Evolutionary conservation across 2,113 vertebrate species (phyloP).

Genomic region (Lagenorhynchus albirostris): DNA sequence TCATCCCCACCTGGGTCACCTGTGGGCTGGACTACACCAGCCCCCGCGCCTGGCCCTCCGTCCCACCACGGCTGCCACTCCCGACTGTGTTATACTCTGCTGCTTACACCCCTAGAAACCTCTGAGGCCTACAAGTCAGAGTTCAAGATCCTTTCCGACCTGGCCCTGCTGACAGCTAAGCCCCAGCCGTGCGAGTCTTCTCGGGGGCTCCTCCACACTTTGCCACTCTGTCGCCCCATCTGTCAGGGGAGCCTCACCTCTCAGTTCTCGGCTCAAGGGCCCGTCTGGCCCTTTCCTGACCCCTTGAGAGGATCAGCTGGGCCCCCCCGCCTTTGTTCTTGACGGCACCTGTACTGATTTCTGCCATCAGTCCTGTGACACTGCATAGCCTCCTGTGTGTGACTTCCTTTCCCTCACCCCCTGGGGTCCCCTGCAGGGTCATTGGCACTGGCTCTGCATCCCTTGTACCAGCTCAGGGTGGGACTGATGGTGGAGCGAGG

Average conservation of each 20-base stretch:
- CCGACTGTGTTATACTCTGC: not conserved
- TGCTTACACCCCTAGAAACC: not conserved
- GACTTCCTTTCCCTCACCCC: no score
- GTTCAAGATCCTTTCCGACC: not conserved
- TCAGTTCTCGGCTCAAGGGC: not conserved
- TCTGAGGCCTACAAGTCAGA: not conserved
- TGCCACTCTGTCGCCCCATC: no score
- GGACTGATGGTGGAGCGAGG: not conserved
- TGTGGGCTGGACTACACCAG: not conserved
- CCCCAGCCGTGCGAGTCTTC: not conserved
- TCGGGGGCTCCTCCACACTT: not conserved
- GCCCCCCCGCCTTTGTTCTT: not conserved
- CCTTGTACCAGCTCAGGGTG: not conserved
- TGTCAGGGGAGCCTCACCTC: not conserved
- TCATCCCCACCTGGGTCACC: not conserved
- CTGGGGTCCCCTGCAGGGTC: not conserved
- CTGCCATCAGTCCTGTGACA: not conserved
- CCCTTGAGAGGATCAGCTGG: no score
- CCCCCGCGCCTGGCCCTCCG: not conserved
- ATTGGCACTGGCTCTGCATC: accelerated
- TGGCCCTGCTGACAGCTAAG: no score
- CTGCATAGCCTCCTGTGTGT: no score
- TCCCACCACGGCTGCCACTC: not conserved
- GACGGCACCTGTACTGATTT: not conserved
- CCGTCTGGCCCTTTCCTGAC: not conserved